Evolutionary conservation across 2,888 invertebrate species (phyloP).

Genomic region (Drosophila paranaensis): DNA sequence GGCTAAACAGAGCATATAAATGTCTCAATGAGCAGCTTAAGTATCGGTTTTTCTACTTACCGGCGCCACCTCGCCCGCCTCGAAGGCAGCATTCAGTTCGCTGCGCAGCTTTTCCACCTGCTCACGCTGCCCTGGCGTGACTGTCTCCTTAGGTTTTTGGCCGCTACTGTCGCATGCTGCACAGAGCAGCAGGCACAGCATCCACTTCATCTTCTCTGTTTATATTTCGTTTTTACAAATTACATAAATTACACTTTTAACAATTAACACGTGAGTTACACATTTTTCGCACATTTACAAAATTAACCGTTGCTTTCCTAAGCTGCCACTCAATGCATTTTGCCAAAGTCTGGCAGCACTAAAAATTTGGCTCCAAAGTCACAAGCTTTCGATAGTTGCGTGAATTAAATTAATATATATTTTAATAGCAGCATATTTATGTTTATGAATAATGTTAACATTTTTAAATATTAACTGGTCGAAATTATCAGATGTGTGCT

Average conservation of each 20-base stretch:
- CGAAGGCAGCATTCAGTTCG: conserved; percentile 73
- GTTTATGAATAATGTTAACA: not conserved
- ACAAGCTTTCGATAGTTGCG: not conserved
- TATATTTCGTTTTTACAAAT: not conserved
- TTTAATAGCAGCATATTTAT: not conserved
- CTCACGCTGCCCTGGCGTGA: conserved; percentile 33
- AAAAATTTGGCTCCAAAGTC: not conserved
- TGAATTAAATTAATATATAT: not conserved
- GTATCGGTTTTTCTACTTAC: conserved; percentile 12
- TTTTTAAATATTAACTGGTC: not conserved
- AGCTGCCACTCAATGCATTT: conserved; percentile 27
- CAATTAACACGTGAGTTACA: conserved; percentile 51
- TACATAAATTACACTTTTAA: conserved; percentile 20
- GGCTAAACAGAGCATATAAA: conserved; percentile 24
- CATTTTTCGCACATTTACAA: conserved; percentile 29
- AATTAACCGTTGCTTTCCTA: conserved; percentile 50
- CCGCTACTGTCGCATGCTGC: conserved; percentile 17
- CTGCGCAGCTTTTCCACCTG: conserved; percentile 78
- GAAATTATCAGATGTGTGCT: not conserved
- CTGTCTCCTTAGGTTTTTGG: not conserved
- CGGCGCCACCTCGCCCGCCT: conserved; percentile 48
- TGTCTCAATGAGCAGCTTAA: not conserved
- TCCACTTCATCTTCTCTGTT: conserved; percentile 29
- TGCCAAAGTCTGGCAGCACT: conserved; percentile 26
- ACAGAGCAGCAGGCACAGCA: conserved; percentile 33